A percentile compares a stretch with the other conserved stretches of the same genome.
Conservation (phyloP, 2,888 invertebrate species). For the Thymelicus sylvestris region DNA sequence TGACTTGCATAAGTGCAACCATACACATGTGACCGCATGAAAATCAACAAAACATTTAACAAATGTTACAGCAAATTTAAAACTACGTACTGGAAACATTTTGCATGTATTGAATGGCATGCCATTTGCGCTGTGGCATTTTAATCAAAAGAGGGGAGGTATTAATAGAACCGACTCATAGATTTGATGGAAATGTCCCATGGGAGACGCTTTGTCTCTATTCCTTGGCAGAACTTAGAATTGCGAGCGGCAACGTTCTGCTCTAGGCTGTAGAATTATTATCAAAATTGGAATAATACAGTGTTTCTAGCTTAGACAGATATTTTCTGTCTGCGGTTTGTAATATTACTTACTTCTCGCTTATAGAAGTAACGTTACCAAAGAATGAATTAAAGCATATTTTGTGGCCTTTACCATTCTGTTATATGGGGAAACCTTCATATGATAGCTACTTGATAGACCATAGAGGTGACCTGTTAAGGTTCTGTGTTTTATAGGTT, state of each 20-base stretch:
- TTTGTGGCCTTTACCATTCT: too few relatives aligned
- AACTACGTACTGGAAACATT: conserved; percentile 16
- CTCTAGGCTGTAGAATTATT: conserved; percentile 1
- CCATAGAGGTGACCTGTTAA: too few relatives aligned
- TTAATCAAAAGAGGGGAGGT: conserved; percentile 56
- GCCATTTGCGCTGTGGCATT: conserved; percentile 63
- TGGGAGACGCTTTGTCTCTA: conserved; percentile 42
- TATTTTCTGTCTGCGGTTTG: neutral
- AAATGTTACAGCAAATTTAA: conserved; percentile 7
- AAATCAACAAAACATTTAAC: neutral
- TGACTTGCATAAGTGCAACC: too few relatives aligned
- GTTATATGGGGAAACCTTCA: too few relatives aligned
- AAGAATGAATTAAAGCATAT: too few relatives aligned
- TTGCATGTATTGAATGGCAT: conserved; percentile 26
- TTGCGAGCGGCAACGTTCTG: neutral
- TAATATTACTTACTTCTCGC: neutral
- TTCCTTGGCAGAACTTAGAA: conserved; percentile 14
- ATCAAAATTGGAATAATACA: neutral
- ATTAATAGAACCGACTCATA: conserved; percentile 37
- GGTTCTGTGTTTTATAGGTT: too few relatives aligned
- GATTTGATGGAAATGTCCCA: conserved; percentile 49
- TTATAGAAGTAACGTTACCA: too few relatives aligned
- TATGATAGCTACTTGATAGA: too few relatives aligned
- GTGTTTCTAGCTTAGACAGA: neutral
- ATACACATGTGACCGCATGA: neutral